These are phyloP conservation scores for Dilophus febrilis DNA, from an alignment of 2,888 invertebrate genomes.

Conservation along the genomic window DNA sequence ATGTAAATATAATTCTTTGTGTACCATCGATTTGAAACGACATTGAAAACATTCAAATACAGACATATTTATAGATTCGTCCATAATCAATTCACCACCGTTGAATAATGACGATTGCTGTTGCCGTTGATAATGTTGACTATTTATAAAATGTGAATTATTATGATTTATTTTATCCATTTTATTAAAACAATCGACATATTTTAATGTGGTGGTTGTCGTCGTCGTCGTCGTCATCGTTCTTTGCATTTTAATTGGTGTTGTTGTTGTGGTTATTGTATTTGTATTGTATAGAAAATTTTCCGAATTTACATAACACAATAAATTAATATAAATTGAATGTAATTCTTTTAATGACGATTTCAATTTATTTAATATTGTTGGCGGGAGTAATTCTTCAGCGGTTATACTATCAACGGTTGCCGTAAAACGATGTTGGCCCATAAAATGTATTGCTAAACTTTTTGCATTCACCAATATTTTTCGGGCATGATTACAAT, in stretches of 20 bases:
- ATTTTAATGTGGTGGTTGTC: conserved; percentile 29
- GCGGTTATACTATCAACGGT: conserved; percentile 61
- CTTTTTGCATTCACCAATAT: conserved; percentile 73
- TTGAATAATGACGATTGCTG: too few relatives aligned
- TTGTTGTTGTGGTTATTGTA: conserved; percentile 18
- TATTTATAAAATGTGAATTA: too few relatives aligned
- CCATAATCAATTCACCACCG: too few relatives aligned
- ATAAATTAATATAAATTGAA: conserved; percentile 44
- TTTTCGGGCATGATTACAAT: conserved; percentile 71
- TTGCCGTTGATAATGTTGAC: too few relatives aligned
- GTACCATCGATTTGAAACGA: conserved; percentile 55
- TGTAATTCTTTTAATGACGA: conserved; percentile 42
- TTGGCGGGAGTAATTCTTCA: conserved; percentile 52
- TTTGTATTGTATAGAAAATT: not conserved
- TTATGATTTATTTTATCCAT: too few relatives aligned
- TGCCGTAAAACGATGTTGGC: conserved; percentile 63
- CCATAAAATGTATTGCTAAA: conserved; percentile 59
- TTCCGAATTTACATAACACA: conserved; percentile 32
- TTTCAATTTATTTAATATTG: conserved; percentile 50
- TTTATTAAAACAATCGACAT: too few relatives aligned
- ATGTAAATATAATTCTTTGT: conserved; percentile 73
- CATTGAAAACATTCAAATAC: conserved; percentile 74
- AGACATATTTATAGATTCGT: too few relatives aligned
- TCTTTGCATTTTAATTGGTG: too few relatives aligned
- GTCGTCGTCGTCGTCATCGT: not conserved